Conservation (phyloP, 2,888 invertebrate species). For the Brenthis ino region DNA sequence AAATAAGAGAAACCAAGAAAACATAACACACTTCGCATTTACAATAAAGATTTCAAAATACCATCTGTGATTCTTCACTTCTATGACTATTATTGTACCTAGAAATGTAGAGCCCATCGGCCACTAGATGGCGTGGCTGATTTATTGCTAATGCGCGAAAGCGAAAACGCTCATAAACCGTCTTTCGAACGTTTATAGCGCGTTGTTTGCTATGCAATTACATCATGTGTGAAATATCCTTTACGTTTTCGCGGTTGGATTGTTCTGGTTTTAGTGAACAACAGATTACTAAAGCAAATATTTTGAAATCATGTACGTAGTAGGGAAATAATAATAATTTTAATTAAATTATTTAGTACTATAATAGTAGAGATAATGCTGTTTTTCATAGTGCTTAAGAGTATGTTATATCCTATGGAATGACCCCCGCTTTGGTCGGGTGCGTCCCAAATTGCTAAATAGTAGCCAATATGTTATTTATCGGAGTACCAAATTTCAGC, state of each 20-base stretch:
- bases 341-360: not conserved
- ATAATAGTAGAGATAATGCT: not conserved
- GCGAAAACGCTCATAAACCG: conserved; percentile 79
- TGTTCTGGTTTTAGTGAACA: conserved; percentile 16
- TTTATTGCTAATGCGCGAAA: conserved; percentile 82
- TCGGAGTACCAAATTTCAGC: too few species aligned
- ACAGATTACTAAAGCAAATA: conserved; percentile 1
- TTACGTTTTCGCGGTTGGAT: conserved; percentile 29
- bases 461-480: too few species aligned
- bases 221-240: conserved; percentile 47
- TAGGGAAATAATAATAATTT: not conserved
- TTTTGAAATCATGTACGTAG: not conserved
- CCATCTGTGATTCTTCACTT: not conserved
- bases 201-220: conserved; percentile 70
- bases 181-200: conserved; percentile 64
- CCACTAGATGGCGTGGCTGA: conserved; percentile 72
- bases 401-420: too few species aligned
- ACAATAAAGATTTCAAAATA: not conserved
- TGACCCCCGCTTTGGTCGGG: too few species aligned
- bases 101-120: conserved; percentile 59
- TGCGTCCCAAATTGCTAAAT: too few species aligned
- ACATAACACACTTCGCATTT: not conserved
- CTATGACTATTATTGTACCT: conserved; percentile 59
- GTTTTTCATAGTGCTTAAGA: too few species aligned
- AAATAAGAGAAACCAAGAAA: too few species aligned